Conservation (phyloP, 2,113 vertebrate genomes). For the Balaeniceps rex region DNA sequence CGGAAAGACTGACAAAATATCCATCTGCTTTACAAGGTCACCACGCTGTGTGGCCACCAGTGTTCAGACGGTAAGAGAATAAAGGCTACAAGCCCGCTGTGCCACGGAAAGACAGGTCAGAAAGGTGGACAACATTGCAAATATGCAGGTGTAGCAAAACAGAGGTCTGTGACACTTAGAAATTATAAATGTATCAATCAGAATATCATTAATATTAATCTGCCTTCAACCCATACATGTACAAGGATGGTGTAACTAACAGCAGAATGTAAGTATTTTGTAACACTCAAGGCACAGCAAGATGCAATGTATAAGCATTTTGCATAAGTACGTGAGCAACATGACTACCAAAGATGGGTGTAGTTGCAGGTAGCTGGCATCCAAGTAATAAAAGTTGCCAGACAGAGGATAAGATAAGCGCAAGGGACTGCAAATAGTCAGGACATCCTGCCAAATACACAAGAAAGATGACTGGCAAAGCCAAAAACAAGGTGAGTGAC, state of each 20-base stretch:
- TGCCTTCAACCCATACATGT: background rate
- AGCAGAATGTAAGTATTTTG: background rate
- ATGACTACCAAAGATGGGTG: background rate
- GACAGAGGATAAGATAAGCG: background rate
- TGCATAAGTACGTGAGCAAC: background rate
- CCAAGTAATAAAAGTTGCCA: background rate
- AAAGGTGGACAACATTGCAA: background rate
- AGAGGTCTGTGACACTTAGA: background rate
- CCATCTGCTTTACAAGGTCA: background rate
- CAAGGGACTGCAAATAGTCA: background rate
- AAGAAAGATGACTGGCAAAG: background rate
- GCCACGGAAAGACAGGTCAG: background rate
- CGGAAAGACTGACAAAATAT: background rate
- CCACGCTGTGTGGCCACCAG: background rate
- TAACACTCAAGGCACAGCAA: background rate
- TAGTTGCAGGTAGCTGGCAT: background rate
- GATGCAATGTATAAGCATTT: background rate
- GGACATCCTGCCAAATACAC: background rate
- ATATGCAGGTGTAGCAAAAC: background rate
- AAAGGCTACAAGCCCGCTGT: background rate
- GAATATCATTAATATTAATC: background rate
- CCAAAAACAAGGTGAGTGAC: background rate
- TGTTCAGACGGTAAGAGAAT: background rate
- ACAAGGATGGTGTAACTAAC: background rate
- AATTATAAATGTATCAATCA: background rate